Evolutionary conservation across 2,113 vertebrate genomes (phyloP), one percentile per base, ranked within the genome.

Genomic region (Ornithorhynchus anatinus): DNA sequence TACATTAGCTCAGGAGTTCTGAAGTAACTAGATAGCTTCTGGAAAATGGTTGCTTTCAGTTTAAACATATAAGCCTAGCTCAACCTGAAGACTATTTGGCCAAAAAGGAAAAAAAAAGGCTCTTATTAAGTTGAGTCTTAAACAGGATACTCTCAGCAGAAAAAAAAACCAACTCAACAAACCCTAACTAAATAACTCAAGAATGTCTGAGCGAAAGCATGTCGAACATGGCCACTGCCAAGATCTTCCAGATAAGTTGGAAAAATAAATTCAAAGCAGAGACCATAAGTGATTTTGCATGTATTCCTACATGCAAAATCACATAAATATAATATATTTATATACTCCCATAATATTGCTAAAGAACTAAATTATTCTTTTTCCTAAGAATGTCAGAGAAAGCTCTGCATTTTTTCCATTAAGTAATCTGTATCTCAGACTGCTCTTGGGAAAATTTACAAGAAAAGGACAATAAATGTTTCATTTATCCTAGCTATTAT

Each of bases 161-260:
- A 82, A 72, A n/a, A n/a, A 79, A 77, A 76, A n/a, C n/a, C n/a
- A n/a, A n/a, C 77, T 63, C 59, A 83, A 79, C 65, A 72, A 84
- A 79, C 75, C 45, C 72, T 87, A 83, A 81, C 80, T 66, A 81
- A 85, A 87, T 64, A 77, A 72, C 78, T 85, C 65, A 85, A 87
- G 80, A 87, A 87, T 87, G 85, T 87, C 82, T 87, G 80, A 72
- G 58, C 39, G 22, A 81, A 82, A 81, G 77, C 59, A 83, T 75
- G 72, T 39, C 73, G 73, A 81, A 79, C 66, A 66, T 84, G 57
- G 57, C 36, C 31, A 38, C 43, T 69, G 80, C 78, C 80, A 79
- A 60, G 77, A 76, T 62, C 69, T 75, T 37, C 65, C 75, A 79
- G 80, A 81, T 85, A 84, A 81, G 56, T 77, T 61, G 74, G 54